Conservation (phyloP, 2,113 vertebrate genomes). For the Bubo blakistoni region DNA sequence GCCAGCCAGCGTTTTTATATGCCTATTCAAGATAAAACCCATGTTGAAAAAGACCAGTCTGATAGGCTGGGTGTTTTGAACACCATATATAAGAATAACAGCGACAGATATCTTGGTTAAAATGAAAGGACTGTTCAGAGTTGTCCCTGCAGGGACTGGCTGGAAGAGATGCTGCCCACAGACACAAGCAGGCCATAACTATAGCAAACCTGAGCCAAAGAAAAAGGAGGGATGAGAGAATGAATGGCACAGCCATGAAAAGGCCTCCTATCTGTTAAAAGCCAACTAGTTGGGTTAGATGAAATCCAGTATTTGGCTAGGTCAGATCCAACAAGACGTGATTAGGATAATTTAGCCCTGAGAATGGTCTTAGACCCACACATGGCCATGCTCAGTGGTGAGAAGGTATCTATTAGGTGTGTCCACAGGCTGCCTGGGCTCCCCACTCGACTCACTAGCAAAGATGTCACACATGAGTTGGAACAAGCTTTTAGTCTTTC, state of each 20-base stretch:
- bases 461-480: not conserved
- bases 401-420: not conserved
- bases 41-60: not conserved
- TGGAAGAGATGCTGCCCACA: not conserved
- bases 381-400: no score
- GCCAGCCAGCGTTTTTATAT: not conserved
- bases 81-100: not conserved
- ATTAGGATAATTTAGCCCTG: not conserved
- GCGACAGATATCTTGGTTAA: not conserved
- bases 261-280: not conserved
- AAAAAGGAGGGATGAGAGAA: not conserved
- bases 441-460: not conserved
- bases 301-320: not conserved
- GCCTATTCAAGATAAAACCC: slow-evolving; percentile 26
- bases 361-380: not conserved
- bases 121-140: not conserved
- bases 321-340: not conserved
- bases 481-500: not conserved
- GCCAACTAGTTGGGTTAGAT: not conserved
- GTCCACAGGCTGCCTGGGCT: not conserved
- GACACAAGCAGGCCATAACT: not conserved
- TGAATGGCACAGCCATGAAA: not conserved
- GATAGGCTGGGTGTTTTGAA: not conserved
- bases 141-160: not conserved
- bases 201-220: not conserved